Conservation (phyloP, 2,888 invertebrate genomes). For the Iselma pallidipennis region DNA sequence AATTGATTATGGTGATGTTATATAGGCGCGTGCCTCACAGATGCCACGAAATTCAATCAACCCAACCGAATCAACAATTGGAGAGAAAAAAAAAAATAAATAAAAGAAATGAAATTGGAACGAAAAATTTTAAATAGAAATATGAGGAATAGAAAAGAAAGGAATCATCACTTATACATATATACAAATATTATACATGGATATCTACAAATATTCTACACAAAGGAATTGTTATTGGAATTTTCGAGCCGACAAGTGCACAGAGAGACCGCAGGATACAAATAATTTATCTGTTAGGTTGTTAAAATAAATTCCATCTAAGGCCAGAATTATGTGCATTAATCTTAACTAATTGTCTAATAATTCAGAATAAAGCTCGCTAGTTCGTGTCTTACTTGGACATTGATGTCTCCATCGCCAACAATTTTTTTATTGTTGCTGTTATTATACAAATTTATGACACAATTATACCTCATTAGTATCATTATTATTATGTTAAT, state of each 20-base stretch:
- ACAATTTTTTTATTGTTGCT: constrained; percentile 29
- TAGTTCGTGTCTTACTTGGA: constrained; percentile 46
- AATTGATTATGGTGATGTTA: constrained; percentile 44
- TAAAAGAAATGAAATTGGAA: neutral
- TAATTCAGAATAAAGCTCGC: constrained; percentile 47
- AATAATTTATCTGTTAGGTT: constrained; percentile 33
- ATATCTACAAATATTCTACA: too few relatives aligned
- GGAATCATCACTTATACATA: neutral
- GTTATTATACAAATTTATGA: constrained; percentile 27
- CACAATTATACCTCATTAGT: constrained; percentile 32
- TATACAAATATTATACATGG: too few relatives aligned
- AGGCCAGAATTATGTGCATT: constrained; percentile 50
- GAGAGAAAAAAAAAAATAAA: neutral
- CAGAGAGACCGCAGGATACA: constrained; percentile 28
- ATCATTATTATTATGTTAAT: too few relatives aligned
- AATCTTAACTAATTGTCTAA: constrained; percentile 52
- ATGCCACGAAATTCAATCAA: neutral
- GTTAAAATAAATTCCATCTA: constrained; percentile 44
- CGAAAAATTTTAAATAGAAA: neutral
- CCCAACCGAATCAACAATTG: neutral
- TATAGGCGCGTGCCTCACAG: constrained; percentile 38
- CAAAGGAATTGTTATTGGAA: constrained; percentile 21
- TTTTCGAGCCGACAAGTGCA: constrained; percentile 3
- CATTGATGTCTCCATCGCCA: constrained; percentile 49
- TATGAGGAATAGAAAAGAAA: neutral